Evolutionary conservation across 2,797 vertebrate species (phyloP).

Genomic region (Dipus sagitta): DNA sequence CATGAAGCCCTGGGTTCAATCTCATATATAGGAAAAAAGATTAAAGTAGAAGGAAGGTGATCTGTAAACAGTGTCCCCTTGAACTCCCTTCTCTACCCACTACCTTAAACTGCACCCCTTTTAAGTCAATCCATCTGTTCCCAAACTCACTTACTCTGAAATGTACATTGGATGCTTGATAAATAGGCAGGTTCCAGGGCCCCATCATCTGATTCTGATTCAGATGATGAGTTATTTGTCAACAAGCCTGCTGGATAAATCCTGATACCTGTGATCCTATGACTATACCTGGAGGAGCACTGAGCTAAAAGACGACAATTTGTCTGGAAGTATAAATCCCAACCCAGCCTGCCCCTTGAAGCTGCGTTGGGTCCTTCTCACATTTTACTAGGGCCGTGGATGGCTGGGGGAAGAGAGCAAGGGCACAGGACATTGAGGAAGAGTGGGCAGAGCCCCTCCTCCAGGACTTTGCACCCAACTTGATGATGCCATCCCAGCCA

Average conservation of each 20-base stretch:
- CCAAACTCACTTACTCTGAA: neutral
- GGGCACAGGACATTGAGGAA: neutral
- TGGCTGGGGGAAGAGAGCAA: neutral
- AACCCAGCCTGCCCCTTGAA: neutral
- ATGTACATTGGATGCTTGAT: neutral
- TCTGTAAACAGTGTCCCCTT: neutral
- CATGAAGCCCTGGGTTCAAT: neutral
- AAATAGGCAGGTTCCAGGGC: neutral
- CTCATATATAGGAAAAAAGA: neutral
- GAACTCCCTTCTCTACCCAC: neutral
- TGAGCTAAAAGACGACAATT: neutral
- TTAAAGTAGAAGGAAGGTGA: neutral
- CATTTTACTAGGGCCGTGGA: neutral
- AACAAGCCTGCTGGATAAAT: neutral
- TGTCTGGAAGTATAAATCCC: slow-evolving; percentile 8
- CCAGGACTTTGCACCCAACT: neutral
- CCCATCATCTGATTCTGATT: neutral
- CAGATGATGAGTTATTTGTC: neutral
- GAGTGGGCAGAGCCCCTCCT: neutral
- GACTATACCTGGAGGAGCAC: neutral
- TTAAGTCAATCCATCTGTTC: neutral
- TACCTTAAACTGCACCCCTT: neutral
- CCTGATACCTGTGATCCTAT: neutral
- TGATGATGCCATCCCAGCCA: neutral
- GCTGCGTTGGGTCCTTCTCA: neutral